Base-by-base conservation (phyloP, 2,888 invertebrate species). In the Drosophila rellima region DNA sequence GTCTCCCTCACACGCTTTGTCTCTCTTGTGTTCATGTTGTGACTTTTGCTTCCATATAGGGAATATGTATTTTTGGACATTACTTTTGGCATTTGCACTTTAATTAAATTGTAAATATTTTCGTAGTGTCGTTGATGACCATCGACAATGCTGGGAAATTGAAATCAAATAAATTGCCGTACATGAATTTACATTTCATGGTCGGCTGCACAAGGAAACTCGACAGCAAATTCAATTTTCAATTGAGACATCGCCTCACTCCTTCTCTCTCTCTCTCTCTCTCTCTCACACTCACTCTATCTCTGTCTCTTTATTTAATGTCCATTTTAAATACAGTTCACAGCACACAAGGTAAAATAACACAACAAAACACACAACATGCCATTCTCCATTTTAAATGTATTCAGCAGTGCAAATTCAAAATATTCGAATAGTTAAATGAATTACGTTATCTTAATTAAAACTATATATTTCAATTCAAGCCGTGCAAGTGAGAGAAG, bases 31-130 rank as follows among this genome's bases (percentile, higher is more conserved):
- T 50, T 37, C 35, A 1, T 31, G 11, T 13, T 31, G 29, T 42
- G n/a, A 57, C 44, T 59, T 45, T 52, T 48, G 18, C 11, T 29
- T 13, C 2, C 31, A 31, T 11, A 29, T 11, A 13, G 8, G 8
- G 26, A 42, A n/a, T 18, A 42, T 39, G 20, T 52, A 63, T 45
- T 61, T 76, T 64, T 55, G 56, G 60, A 45, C 76, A 80, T 80
- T 75, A 77, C 68, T 65, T 74, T 63, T 60, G 66, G 68, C 82
- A 84, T 69, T 75, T 84, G 75, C 72, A 70, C 68, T 84, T 82
- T 88, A 88, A 82, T 82, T 85, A 88, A 82, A 88, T 88, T 82
- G 83, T 71, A 80, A 82, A 86, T 82, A 82, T 80, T 81, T 82
- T 67, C 70, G 51, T 54, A 57, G 60, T 40, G 20, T 65, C 62